phyloP scores from a whole-genome alignment of 1,140 invertebrate genomes.

The Glomeris maerens region DNA sequence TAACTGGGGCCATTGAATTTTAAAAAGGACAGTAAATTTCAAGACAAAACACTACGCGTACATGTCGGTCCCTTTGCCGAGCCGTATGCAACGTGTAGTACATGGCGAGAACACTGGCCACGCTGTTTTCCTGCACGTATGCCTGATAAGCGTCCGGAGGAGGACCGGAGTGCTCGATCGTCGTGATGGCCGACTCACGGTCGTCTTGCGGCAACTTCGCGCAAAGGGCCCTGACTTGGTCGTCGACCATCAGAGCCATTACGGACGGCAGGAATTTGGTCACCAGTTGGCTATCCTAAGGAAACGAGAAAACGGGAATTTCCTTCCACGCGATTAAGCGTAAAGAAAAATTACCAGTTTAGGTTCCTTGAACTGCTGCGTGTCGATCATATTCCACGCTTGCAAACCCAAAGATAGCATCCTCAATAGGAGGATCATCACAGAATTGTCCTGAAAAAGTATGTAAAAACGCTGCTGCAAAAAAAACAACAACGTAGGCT shows the following conservation, averaged over 20 bases:
- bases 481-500: neutral
- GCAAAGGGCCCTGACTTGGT: constrained; percentile 77
- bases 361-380: constrained; percentile 36
- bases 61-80: constrained; percentile 62
- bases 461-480: constrained; percentile 6
- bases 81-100: constrained; percentile 84
- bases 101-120: constrained; percentile 84
- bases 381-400: constrained; percentile 94
- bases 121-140: constrained; percentile 73
- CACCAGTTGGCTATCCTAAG: constrained; percentile 65
- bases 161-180: constrained; percentile 85
- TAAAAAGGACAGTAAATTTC: no score
- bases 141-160: constrained; percentile 83
- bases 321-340: neutral
- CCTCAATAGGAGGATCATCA: constrained; percentile 75
- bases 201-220: constrained; percentile 84
- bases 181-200: constrained; percentile 75
- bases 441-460: constrained; percentile 58
- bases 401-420: constrained; percentile 86
- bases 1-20: no score
- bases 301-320: constrained; percentile 6
- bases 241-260: constrained; percentile 92
- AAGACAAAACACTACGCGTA: no score
- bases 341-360: constrained; percentile 17
- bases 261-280: constrained; percentile 89